These are phyloP conservation scores for Polymixis lichenea DNA, from an alignment of 2,888 invertebrate genomes.

Conservation along the genomic window DNA sequence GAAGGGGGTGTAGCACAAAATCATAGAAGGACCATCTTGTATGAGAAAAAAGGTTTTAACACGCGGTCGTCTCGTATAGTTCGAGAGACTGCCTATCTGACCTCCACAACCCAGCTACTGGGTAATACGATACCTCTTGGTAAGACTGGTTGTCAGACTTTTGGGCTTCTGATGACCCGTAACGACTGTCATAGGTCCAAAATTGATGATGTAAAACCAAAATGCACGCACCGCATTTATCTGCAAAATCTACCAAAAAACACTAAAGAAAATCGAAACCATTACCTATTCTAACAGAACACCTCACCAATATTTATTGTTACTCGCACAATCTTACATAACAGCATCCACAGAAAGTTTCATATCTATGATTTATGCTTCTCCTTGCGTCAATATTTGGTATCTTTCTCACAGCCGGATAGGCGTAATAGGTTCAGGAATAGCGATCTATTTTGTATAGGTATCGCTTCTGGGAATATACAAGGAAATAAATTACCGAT, in stretches of 20 bases:
- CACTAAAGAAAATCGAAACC: background rate
- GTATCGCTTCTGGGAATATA: constrained; percentile 37
- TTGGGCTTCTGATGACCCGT: no score
- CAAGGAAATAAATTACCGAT: constrained; percentile 52
- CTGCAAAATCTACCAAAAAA: background rate
- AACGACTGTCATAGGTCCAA: no score
- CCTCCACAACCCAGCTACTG: no score
- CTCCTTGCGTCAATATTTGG: constrained; percentile 72
- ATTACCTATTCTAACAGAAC: constrained; percentile 34
- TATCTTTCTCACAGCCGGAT: constrained; percentile 68
- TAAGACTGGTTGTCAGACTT: no score
- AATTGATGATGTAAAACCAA: no score
- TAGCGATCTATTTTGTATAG: constrained; percentile 58
- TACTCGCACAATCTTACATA: constrained; percentile 55
- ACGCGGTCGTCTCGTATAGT: no score
- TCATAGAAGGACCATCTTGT: no score
- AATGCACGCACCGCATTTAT: no score
- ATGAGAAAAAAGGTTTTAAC: no score
- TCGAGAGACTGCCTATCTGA: no score
- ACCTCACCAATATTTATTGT: constrained; percentile 50
- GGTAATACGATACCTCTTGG: no score
- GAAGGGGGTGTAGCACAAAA: no score
- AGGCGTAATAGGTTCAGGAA: constrained; percentile 65
- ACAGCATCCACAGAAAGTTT: constrained; percentile 64
- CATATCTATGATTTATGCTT: constrained; percentile 72